phyloP scores from a whole-genome alignment of 2,797 vertebrate species.

The Crax fasciolata region DNA sequence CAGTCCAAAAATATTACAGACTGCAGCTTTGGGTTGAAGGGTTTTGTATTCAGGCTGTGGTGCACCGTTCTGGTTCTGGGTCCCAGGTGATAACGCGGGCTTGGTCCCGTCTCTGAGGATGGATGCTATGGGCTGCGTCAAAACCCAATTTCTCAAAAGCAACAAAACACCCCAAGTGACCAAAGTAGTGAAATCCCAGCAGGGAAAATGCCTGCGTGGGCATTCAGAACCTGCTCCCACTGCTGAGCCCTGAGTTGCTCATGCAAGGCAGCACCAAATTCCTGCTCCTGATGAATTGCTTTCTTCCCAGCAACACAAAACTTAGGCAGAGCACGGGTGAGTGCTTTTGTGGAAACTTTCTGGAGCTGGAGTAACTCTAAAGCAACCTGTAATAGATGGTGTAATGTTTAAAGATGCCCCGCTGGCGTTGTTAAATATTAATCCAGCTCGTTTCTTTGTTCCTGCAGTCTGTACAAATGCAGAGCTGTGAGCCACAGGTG shows the following conservation, averaged over 20 bases:
- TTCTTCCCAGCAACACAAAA: not conserved
- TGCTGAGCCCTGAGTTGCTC: not conserved
- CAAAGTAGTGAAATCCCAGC: rapidly evolving
- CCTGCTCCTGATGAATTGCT: slow-evolving; percentile 20
- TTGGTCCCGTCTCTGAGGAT: not conserved
- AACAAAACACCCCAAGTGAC: rapidly evolving
- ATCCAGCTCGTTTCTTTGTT: not conserved
- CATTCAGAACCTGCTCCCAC: slow-evolving; percentile 38
- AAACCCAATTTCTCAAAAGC: not conserved
- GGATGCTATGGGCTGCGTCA: rapidly evolving
- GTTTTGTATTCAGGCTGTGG: not conserved
- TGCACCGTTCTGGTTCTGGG: rapidly evolving
- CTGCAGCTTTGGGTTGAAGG: not conserved
- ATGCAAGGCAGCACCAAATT: not conserved
- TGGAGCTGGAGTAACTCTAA: not conserved
- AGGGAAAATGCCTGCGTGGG: rapidly evolving
- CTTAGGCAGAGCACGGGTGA: not conserved
- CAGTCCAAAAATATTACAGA: not conserved
- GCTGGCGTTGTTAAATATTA: slow-evolving; percentile 31
- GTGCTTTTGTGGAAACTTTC: not conserved
- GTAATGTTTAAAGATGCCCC: slow-evolving; percentile 20
- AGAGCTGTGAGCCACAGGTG: not conserved
- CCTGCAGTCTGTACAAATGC: not conserved
- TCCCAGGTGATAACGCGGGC: no score
- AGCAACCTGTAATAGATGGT: not conserved